Percentiles rank a stretch among this genome's conserved stretches.
Conservation (phyloP, 1,140 invertebrate species). For the Pantala flavescens region DNA sequence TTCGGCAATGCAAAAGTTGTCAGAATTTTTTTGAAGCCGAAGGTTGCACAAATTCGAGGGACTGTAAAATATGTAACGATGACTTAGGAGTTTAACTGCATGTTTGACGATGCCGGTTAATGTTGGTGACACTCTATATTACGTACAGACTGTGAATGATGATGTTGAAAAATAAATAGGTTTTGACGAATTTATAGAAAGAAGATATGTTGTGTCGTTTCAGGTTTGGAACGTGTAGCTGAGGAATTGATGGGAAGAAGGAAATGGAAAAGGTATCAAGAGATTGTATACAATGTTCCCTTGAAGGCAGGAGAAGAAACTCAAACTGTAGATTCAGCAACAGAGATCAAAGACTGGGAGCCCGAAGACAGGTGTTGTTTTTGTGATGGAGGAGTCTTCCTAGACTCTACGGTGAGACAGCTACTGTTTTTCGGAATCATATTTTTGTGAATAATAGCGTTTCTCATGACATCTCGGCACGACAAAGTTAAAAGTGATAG, state of each 20-base stretch:
- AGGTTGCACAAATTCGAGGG: too few species aligned
- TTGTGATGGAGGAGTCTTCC: slow-evolving; percentile 55
- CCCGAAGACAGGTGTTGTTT: slow-evolving; percentile 77
- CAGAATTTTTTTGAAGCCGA: too few species aligned
- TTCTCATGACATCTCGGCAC: neutral
- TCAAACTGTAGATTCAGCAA: slow-evolving; percentile 26
- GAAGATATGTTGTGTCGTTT: slow-evolving; percentile 28
- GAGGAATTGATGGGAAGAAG: slow-evolving; percentile 90
- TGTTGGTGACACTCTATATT: too few species aligned
- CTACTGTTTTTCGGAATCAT: neutral
- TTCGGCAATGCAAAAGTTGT: neutral
- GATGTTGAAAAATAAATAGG: neutral
- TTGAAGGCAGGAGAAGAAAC: slow-evolving; percentile 14
- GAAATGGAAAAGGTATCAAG: slow-evolving; percentile 83
- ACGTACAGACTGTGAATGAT: too few species aligned
- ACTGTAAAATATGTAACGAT: too few species aligned
- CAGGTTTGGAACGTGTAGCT: slow-evolving; percentile 90
- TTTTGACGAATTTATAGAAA: slow-evolving; percentile 13
- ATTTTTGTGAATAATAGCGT: neutral
- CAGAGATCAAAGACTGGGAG: slow-evolving; percentile 57
- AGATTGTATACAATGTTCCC: slow-evolving; percentile 10
- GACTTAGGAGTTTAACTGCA: too few species aligned
- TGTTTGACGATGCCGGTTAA: too few species aligned
- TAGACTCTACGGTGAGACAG: slow-evolving; percentile 12
- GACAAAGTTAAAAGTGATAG: too few species aligned